These are phyloP conservation scores for Drosophila suboccidentalis DNA, from an alignment of 2,888 invertebrate genomes.

Conservation along the genomic window DNA sequence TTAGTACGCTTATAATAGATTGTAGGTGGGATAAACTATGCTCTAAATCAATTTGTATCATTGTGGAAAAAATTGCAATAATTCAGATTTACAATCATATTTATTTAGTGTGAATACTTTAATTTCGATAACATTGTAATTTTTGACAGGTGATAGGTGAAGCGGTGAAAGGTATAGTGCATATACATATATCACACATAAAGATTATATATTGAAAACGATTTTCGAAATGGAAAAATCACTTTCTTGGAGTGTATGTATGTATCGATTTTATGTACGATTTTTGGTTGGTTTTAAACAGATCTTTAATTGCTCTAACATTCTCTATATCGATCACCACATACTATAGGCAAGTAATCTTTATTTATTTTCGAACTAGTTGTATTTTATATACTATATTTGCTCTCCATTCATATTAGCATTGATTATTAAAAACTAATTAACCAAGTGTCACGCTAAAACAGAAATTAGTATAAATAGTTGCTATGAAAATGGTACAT, in stretches of 20 bases:
- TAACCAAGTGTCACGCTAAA: neutral
- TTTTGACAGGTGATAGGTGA: neutral
- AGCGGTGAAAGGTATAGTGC: neutral
- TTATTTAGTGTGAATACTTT: neutral
- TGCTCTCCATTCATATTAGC: neutral
- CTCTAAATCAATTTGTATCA: neutral
- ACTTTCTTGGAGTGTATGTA: neutral
- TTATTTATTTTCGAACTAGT: neutral
- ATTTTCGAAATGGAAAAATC: neutral
- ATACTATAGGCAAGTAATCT: neutral
- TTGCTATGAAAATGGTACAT: too few species aligned
- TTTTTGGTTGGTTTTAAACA: neutral
- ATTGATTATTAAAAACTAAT: neutral
- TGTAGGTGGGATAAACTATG: conserved; percentile 6
- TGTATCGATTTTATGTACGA: neutral
- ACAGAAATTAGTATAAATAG: too few species aligned
- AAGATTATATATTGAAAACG: neutral
- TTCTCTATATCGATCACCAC: neutral
- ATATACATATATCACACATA: neutral
- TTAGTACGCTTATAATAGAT: neutral
- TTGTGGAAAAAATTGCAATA: neutral
- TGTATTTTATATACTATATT: neutral
- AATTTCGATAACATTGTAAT: neutral
- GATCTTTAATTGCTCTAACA: neutral
- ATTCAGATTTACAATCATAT: neutral